Evolutionary conservation across 2,797 vertebrate genomes (phyloP).

Genomic region (Furcifer pardalis): DNA sequence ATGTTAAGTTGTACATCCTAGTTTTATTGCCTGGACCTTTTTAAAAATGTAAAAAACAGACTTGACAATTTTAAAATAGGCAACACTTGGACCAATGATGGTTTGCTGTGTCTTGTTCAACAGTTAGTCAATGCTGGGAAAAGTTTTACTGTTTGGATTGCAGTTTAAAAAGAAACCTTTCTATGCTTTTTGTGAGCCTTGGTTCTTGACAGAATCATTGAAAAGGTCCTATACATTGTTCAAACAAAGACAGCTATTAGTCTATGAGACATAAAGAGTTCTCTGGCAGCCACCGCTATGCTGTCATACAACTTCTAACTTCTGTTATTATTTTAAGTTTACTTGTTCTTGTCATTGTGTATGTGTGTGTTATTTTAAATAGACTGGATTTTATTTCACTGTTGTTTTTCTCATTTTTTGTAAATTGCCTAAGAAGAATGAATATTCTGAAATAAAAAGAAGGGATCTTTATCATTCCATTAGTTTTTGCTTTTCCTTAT

Average conservation of each 20-base stretch:
- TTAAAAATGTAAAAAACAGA: neutral
- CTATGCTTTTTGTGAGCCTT: neutral
- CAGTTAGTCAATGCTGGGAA: too few relatives aligned
- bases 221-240: neutral
- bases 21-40: too few relatives aligned
- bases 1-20: neutral
- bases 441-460: neutral
- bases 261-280: too few relatives aligned
- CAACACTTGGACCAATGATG: too few relatives aligned
- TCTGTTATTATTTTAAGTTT: neutral
- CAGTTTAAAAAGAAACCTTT: neutral
- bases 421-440: neutral
- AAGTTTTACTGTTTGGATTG: neutral
- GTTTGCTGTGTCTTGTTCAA: too few relatives aligned
- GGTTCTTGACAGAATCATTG: neutral
- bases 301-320: too few relatives aligned
- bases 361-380: too few relatives aligned
- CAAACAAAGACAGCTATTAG: too few relatives aligned
- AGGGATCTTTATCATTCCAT: neutral
- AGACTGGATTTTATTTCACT: too few relatives aligned
- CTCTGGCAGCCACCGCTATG: too few relatives aligned
- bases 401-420: too few relatives aligned
- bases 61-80: too few relatives aligned
- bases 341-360: neutral
- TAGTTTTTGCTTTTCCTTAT: neutral